Conservation (phyloP, 2,797 vertebrate species). For the Petrocephalus sullivani region DNA sequence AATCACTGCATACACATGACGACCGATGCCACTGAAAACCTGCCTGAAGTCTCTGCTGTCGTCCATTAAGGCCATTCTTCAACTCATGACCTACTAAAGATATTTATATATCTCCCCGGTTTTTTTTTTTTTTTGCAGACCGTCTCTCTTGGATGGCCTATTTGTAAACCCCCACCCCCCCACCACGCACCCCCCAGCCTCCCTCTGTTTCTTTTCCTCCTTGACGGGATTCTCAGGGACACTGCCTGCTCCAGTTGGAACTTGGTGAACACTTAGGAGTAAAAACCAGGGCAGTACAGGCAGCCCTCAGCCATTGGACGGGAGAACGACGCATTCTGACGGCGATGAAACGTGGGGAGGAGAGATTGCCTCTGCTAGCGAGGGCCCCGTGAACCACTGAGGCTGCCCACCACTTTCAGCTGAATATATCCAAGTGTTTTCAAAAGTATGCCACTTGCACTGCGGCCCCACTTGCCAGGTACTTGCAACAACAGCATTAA, state of each 20-base stretch:
- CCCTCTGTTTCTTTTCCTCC: not conserved
- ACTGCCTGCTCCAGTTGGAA: conserved; percentile 52
- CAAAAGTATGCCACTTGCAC: not conserved
- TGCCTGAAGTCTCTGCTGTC: not conserved
- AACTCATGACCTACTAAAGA: conserved; percentile 60
- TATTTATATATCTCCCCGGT: conserved; percentile 54
- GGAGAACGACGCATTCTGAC: not conserved
- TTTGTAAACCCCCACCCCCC: not conserved
- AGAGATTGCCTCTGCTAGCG: not conserved
- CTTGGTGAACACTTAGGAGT: not conserved
- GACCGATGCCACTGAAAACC: not conserved
- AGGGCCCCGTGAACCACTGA: not conserved
- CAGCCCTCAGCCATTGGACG: not conserved
- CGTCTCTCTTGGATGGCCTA: conserved; percentile 21
- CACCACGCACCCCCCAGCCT: not conserved
- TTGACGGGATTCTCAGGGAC: conserved; percentile 50
- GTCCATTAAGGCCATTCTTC: conserved; percentile 34
- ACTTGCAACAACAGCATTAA: not conserved
- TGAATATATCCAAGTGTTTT: too few relatives aligned
- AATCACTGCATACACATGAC: not conserved
- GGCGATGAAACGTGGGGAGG: not conserved
- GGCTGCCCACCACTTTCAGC: not conserved
- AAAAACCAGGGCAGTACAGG: conserved; percentile 1
- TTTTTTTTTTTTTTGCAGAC: conserved; percentile 34
- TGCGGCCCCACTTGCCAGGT: not conserved